Evolutionary conservation across 64 coral and sea anemone genomes (phyloP), one percentile per base, ranked within the genome.

Genomic region (Stichodactyla mertensii): DNA sequence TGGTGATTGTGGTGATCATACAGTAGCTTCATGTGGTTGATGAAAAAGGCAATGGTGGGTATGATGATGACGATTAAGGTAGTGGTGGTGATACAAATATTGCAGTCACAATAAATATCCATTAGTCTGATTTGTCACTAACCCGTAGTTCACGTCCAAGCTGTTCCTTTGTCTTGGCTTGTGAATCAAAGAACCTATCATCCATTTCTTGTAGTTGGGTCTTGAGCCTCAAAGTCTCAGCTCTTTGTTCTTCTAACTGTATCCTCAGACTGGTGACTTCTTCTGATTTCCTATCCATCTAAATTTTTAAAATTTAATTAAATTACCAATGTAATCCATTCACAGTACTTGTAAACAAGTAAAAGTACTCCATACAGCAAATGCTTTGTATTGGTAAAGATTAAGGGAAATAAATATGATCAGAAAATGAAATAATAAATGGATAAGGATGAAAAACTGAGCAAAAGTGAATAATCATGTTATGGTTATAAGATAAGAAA

Each of bases 191-290:
- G 88, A 92, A 99, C 53, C 93, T 86, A 36, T 99, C 97, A 52
- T 99, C 97, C 97, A 99, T 99, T 81, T 99, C 97, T 24, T 94
- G 97, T 16, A 99, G 86, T 45, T 99, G 97, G 11, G 97, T 99
- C 52, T 92, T 93, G n/a, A 92, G 71, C 71, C 86, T 90, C 0
- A 99, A 87, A 7, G 92, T 85, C 55, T 95, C 87, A 19, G 93
- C 90, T 86, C 93, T 94, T 54, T 94, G 94, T 79, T 99, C 97
- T 74, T 99, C 97, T 22, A 99, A 79, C 79, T 99, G 88, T 51
- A 99, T 89, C 80, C 97, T 88, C 5, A 85, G 52, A 53, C 77
- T 87, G 88, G 71, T 87, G 13, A 89, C 90, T 84, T 99, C 97
- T 23, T 95, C 93, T 20, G 93, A 89, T 88, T 95, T 99, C 51